Conservation (phyloP, 1,140 invertebrate species). For the Glomeris maerens region DNA sequence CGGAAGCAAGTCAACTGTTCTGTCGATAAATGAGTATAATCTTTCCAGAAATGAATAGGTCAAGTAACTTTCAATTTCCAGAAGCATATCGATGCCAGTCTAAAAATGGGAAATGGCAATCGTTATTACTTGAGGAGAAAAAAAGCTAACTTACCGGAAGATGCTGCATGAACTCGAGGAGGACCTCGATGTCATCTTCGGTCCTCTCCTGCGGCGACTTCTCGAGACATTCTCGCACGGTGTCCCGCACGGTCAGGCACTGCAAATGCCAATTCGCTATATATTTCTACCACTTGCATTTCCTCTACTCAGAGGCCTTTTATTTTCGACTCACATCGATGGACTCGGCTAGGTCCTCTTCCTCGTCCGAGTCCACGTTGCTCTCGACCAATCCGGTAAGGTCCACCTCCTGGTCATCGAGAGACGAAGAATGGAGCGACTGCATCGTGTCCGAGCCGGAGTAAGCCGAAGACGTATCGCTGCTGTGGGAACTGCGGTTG, state of each 20-base stretch:
- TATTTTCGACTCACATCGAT: constrained; percentile 45
- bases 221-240: constrained; percentile 89
- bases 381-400: constrained; percentile 84
- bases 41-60: too few species aligned
- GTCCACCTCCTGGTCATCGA: constrained; percentile 64
- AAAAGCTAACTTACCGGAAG: constrained; percentile 38
- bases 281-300: neutral
- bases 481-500: constrained; percentile 70
- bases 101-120: too few species aligned
- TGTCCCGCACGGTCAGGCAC: constrained; percentile 80
- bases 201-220: constrained; percentile 87
- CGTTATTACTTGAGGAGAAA: too few species aligned
- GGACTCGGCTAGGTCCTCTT: constrained; percentile 77
- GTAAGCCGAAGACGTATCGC: constrained; percentile 87
- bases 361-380: constrained; percentile 83
- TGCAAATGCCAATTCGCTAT: constrained; percentile 25
- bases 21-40: too few species aligned
- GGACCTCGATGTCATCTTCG: constrained; percentile 86
- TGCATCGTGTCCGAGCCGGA: constrained; percentile 94
- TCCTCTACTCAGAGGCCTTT: too few species aligned
- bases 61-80: too few species aligned
- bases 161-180: constrained; percentile 94
- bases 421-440: constrained; percentile 26
- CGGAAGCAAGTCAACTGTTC: too few species aligned
- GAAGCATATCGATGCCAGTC: too few species aligned